phyloP scores from a whole-genome alignment of 2,888 invertebrate genomes.

The Phengaris alcon region DNA sequence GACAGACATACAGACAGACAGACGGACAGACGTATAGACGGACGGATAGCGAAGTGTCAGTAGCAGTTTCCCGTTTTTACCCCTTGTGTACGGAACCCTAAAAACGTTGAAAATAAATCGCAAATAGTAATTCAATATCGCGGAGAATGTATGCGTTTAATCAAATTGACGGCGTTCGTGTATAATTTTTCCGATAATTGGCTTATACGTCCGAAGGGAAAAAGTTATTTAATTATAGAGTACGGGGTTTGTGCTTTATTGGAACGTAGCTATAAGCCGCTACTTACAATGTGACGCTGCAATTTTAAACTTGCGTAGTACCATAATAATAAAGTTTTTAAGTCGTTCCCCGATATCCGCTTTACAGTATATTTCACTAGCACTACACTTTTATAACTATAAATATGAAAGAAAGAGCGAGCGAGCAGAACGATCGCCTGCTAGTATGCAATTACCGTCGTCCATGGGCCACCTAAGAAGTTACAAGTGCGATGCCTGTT shows the following conservation, averaged over 20 bases:
- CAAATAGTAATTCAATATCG: background rate
- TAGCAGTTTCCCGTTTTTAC: too few species aligned
- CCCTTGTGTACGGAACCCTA: too few species aligned
- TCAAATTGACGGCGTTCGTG: slow-evolving; percentile 18
- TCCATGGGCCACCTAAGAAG: too few species aligned
- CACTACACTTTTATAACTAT: too few species aligned
- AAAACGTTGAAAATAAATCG: background rate
- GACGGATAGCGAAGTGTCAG: too few species aligned
- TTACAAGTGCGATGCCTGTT: too few species aligned
- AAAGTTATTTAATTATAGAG: slow-evolving; percentile 27
- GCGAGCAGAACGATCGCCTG: too few species aligned
- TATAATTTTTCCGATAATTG: slow-evolving; percentile 28
- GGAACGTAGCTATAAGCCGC: background rate
- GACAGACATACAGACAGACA: too few species aligned
- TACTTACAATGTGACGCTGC: slow-evolving; percentile 20
- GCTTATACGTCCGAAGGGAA: background rate
- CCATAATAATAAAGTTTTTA: background rate
- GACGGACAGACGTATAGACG: too few species aligned
- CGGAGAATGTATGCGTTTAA: slow-evolving; percentile 15
- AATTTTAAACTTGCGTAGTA: background rate
- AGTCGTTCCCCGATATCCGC: background rate
- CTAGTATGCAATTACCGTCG: too few species aligned
- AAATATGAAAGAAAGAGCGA: too few species aligned
- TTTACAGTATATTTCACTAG: background rate
- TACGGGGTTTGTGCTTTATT: background rate